Evolutionary conservation across 2,888 invertebrate genomes (phyloP), one percentile per base, ranked within the genome.

Genomic region (Caenorhabditis plicata): DNA sequence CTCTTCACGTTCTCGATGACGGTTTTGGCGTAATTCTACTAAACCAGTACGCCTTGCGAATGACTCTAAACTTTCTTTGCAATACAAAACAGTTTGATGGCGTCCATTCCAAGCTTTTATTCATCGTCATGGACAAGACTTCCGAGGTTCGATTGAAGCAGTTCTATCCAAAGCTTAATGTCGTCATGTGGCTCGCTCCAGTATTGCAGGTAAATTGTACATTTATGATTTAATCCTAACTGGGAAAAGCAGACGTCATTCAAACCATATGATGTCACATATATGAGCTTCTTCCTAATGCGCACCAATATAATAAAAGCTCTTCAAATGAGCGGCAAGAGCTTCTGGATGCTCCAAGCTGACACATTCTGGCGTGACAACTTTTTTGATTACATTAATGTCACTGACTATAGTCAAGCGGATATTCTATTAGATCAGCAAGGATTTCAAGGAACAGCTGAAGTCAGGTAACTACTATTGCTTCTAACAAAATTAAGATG

Each of bases 211-310:
- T 72, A 20, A 11, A 38, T 38, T 35, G n/a, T 45, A 5, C 20
- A 19, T 19, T 15, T 35, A 17, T 17, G 8, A 35, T 15, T 8
- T 5, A 9, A 8, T 35, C 11, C 7, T 15, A 35, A n/a, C 35
- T 9, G 8, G 8, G 19, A 13, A 15, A 3, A 58, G 26, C 44
- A 71, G 70, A 48, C 41, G n/a, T 42, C 56, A n/a, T 73, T 73
- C 47, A 57, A 47, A 2, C 73, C 73, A 0, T 63, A 64, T 39
- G 73, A 73, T 41, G 47, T 68, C 5, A 71, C 70, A 1, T 73
- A 73, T 50, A 71, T 73, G 73, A 68, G 66, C 33, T 73, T 73
- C 43, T 73, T 73, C 56, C 49, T 73, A 8, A 66, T 73, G 54
- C 42, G 73, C 27, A 73, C 73, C 4, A 73, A 71, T 46, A 55